These are phyloP conservation scores for Menura novaehollandiae DNA, from an alignment of 2,113 vertebrate genomes.

Conservation along the genomic window DNA sequence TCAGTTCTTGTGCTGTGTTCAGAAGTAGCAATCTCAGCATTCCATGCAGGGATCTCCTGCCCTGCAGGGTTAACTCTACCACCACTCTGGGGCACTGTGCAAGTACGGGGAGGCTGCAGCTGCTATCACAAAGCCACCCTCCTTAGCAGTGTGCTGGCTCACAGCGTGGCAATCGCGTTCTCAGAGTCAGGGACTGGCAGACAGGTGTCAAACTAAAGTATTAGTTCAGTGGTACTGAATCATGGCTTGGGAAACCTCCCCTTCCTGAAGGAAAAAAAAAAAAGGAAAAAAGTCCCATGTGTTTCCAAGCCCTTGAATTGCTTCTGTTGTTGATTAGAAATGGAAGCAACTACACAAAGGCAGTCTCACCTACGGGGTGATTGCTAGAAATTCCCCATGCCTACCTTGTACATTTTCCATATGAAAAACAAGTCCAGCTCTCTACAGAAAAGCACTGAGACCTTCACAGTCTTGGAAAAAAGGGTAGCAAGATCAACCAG, in stretches of 20 bases:
- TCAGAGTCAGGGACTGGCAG: fast-evolving
- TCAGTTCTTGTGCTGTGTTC: not conserved
- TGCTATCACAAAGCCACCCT: not conserved
- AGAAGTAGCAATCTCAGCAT: not conserved
- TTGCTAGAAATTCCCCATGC: not conserved
- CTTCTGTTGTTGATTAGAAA: not conserved
- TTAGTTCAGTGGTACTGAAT: not conserved
- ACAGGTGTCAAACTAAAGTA: not conserved
- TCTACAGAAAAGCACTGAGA: not conserved
- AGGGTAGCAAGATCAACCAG: not conserved
- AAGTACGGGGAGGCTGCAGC: not conserved
- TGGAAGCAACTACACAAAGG: not conserved
- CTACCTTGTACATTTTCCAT: not conserved
- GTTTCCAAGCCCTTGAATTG: not conserved
- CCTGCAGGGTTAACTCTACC: not conserved
- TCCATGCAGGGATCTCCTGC: not conserved
- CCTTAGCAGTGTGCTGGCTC: not conserved
- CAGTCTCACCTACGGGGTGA: not conserved
- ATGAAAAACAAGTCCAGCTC: not conserved
- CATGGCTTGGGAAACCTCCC: not conserved
- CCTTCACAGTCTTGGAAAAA: not conserved
- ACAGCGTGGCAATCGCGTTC: fast-evolving
- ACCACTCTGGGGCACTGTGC: not conserved
- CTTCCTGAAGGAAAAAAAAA: not conserved
- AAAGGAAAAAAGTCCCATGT: fast-evolving